Percentiles rank a stretch among this genome's conserved stretches.
Evolutionary conservation across 2,797 vertebrate genomes (phyloP).

Genomic region (Crocidura indochinensis): DNA sequence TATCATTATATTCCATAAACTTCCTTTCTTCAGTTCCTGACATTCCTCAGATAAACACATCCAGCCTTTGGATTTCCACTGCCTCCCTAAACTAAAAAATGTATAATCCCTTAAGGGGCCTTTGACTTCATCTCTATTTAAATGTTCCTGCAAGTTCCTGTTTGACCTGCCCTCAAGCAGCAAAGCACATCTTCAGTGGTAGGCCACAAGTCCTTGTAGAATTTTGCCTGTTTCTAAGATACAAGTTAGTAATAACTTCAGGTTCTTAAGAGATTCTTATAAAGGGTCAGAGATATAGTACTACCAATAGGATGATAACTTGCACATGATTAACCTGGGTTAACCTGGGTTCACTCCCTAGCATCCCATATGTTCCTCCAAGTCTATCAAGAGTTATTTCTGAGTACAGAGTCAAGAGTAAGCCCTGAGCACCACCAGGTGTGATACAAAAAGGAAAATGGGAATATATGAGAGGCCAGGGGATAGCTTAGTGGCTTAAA

Average conservation of each 20-base stretch:
- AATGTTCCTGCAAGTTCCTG: neutral
- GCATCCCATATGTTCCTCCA: no score
- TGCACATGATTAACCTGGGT: no score
- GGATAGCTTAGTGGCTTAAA: no score
- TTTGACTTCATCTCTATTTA: constrained; percentile 46
- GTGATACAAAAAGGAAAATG: no score
- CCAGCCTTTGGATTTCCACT: constrained; percentile 55
- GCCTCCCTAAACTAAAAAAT: constrained; percentile 51
- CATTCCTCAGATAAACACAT: constrained; percentile 74
- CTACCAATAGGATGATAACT: no score
- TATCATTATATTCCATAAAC: constrained; percentile 37
- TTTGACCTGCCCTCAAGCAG: neutral
- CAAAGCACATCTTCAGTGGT: neutral
- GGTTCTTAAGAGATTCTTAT: neutral
- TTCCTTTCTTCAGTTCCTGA: constrained; percentile 62
- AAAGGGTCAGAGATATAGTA: no score
- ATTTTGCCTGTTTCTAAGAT: constrained; percentile 38
- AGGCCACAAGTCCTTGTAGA: neutral
- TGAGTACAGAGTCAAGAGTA: no score
- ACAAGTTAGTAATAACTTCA: constrained; percentile 31
- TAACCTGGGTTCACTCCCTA: no score
- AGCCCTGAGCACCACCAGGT: no score
- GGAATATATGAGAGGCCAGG: no score
- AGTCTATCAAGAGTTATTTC: no score
- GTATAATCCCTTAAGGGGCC: neutral